Evolutionary conservation across 2,113 vertebrate genomes (phyloP).

Genomic region (Etia nguti): DNA sequence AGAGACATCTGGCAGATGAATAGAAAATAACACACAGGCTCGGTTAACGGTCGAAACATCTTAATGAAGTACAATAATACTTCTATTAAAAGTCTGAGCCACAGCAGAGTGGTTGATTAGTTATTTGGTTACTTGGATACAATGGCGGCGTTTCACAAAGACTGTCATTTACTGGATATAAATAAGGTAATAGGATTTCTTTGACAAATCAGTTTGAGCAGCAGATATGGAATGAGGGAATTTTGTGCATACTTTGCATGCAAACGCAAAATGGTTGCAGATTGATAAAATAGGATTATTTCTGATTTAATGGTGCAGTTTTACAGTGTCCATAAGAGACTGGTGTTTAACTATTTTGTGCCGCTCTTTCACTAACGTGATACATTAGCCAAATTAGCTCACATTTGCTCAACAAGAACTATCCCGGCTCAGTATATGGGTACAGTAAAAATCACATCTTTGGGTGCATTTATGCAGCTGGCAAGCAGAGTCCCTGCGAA

Average conservation of each 20-base stretch:
- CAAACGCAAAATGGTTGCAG: constrained; percentile 1
- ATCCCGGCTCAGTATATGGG: constrained; percentile 11
- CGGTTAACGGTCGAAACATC: constrained; percentile 35
- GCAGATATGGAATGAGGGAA: constrained; percentile 32
- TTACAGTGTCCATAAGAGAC: constrained; percentile 3
- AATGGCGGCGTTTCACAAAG: constrained; percentile 42
- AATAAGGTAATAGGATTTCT: constrained; percentile 55
- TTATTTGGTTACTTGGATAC: constrained; percentile 56
- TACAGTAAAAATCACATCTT: constrained; percentile 32
- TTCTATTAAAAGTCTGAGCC: constrained; percentile 59
- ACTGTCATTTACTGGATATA: constrained; percentile 42
- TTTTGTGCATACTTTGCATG: constrained; percentile 20
- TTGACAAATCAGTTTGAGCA: constrained; percentile 14
- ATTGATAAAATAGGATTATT: constrained; percentile 43
- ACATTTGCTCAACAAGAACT: constrained; percentile 18
- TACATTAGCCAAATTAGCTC: constrained; percentile 43
- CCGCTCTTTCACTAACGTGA: neutral
- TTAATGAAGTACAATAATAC: constrained; percentile 60
- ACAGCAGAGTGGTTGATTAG: constrained; percentile 54
- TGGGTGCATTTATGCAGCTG: constrained; percentile 48
- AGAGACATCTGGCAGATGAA: constrained; percentile 53
- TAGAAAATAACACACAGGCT: constrained; percentile 23
- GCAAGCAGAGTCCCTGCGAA: constrained; percentile 22
- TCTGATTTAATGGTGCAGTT: constrained; percentile 20
- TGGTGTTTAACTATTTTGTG: constrained; percentile 16